Base-by-base conservation (phyloP, 2,113 vertebrate genomes). In the Onychorhynchus coronatus region DNA sequence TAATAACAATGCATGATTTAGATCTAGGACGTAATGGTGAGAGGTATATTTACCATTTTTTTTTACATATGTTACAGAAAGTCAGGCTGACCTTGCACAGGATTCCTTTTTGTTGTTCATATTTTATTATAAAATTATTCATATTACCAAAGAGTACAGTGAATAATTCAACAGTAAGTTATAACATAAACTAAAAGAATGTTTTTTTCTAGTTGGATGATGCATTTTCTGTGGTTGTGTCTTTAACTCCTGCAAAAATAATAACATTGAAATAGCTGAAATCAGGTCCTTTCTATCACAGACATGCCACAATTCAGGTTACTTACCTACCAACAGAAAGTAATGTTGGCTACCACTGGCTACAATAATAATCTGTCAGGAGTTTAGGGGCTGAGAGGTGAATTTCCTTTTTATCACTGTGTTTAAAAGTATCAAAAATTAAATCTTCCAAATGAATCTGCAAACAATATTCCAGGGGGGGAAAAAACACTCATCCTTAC, bases 401-500 rank as follows among this genome's bases (percentile, higher is more conserved):
- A 66, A 66, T 66, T 88, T 88, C 17, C 5, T 58, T 91, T 61
- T 85, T 42, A 67, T 33, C 0, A 2, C 25, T 58, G 8, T 25
- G 10, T 70, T 76, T 56, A 47, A 77, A 95, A 86, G 33, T 59
- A 83, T 12, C 3, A 1, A 65, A 14, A 68, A 79, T n/a, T 5
- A 58, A 76, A 55, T 46, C 5, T 81, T 85, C 30, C 8, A 59
- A 63, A 42, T 52, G 4, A 30, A 41, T 76, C 21, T 83, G 12
- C 1, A 1, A 21, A 75, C 8, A 73, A 28, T 5, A 52, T 37
- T 85, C 25, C 50, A 50, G 14, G 20, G 6, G 25, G 0, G 1
- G 22, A 42, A 24, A 56, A 77, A 30, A 2, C 0, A 1, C 2
- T 46, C 19, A 41, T 31, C 4, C n/a, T 16, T 33, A 49, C 6